Evolutionary conservation across 2,113 vertebrate species (phyloP).

Genomic region (Cervus canadensis): DNA sequence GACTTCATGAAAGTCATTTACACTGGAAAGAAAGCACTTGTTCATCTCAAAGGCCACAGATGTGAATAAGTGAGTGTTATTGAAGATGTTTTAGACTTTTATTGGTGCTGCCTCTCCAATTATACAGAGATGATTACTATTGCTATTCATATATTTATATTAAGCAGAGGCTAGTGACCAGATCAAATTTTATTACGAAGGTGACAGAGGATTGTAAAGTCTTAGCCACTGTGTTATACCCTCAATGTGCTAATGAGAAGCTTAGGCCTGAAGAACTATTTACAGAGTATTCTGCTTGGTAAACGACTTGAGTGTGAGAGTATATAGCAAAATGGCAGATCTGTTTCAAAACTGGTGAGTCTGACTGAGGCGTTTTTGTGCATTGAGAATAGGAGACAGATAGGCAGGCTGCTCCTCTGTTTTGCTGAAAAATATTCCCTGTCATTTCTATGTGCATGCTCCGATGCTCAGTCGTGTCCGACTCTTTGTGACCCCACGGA

Average conservation of each 20-base stretch:
- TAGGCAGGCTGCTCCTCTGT: accelerated
- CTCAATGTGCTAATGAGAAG: background rate
- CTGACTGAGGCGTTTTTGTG: background rate
- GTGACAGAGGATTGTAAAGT: background rate
- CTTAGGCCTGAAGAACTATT: background rate
- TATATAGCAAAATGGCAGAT: background rate
- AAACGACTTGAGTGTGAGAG: background rate
- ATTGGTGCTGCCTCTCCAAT: background rate
- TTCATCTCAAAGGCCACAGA: background rate
- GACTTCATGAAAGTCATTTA: background rate
- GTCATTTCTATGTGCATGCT: accelerated
- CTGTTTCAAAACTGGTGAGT: background rate
- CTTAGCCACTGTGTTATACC: background rate
- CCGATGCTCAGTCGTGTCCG: accelerated
- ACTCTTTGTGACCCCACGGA: background rate
- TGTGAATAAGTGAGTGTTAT: background rate
- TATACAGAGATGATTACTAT: background rate
- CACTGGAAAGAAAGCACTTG: background rate
- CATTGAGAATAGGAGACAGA: accelerated
- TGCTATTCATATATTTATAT: background rate
- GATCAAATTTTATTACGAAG: background rate
- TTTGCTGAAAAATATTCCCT: background rate
- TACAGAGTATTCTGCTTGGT: background rate
- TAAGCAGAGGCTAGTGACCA: background rate
- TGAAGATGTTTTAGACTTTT: background rate